Conservation (phyloP, 2,113 vertebrate genomes). For the Spea multiplicata region DNA sequence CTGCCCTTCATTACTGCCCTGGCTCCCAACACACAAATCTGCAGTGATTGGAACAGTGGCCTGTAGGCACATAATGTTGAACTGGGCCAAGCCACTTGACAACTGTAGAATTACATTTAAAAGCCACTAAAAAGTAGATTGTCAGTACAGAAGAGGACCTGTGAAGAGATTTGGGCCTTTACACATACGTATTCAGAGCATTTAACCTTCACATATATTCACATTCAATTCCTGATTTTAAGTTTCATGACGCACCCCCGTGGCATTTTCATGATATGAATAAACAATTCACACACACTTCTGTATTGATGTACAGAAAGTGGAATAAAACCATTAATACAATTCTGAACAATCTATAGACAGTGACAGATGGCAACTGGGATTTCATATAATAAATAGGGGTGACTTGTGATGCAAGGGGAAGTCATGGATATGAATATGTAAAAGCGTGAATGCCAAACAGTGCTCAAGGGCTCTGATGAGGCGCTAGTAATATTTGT, state of each 20-base stretch:
- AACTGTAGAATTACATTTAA: too few relatives aligned
- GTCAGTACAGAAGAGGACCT: too few relatives aligned
- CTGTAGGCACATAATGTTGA: too few relatives aligned
- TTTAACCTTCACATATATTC: constrained; percentile 73
- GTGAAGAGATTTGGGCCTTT: too few relatives aligned
- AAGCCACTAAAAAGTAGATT: too few relatives aligned
- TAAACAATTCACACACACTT: constrained; percentile 63
- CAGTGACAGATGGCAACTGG: constrained; percentile 58
- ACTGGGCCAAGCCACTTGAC: too few relatives aligned
- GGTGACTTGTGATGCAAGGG: constrained; percentile 59
- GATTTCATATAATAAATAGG: constrained; percentile 66
- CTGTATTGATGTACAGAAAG: constrained; percentile 57
- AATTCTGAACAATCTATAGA: constrained; percentile 72
- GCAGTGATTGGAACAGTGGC: too few relatives aligned
- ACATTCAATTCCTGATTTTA: constrained; percentile 68
- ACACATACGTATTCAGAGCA: constrained; percentile 56
- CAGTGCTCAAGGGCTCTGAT: constrained; percentile 48
- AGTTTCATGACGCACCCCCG: constrained; percentile 66
- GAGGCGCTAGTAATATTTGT: constrained; percentile 41
- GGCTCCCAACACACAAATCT: too few relatives aligned
- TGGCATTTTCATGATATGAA: constrained; percentile 73
- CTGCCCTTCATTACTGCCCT: too few relatives aligned
- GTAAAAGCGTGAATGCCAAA: constrained; percentile 44
- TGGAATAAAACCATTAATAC: constrained; percentile 66
- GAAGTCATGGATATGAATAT: constrained; percentile 56